phyloP scores from a whole-genome alignment of 1,140 invertebrate species.

The Rhynchophorus ferrugineus region DNA sequence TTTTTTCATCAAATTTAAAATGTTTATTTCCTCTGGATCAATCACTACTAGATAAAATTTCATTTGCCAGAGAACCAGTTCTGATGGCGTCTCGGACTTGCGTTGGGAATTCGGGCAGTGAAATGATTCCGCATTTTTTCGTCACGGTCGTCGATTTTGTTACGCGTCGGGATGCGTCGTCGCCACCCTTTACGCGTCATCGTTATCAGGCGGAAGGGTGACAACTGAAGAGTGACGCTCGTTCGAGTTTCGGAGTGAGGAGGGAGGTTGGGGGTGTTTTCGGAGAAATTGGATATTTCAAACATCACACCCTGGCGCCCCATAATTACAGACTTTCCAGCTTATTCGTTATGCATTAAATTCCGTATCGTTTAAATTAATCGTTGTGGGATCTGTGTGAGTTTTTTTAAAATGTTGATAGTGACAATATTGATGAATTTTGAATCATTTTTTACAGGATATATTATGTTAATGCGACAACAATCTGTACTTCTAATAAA shows the following conservation, averaged over 20 bases:
- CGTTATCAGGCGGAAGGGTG: constrained; percentile 17
- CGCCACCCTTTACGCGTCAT: constrained; percentile 5
- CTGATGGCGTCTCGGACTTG: too few relatives aligned
- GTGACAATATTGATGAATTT: not conserved
- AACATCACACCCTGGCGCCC: constrained; percentile 21
- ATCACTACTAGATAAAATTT: too few relatives aligned
- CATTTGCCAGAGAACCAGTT: too few relatives aligned
- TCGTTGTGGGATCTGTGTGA: not conserved
- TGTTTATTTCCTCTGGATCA: too few relatives aligned
- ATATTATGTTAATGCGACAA: too few relatives aligned
- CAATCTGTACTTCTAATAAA: too few relatives aligned
- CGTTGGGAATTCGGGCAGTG: too few relatives aligned
- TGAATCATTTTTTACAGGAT: too few relatives aligned
- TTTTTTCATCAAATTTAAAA: too few relatives aligned
- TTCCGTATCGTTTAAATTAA: constrained; percentile 10
- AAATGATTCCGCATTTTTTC: too few relatives aligned
- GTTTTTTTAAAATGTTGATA: not conserved
- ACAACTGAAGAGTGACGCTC: not conserved
- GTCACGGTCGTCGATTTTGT: too few relatives aligned
- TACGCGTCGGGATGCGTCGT: too few relatives aligned
- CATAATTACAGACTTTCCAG: constrained; percentile 25
- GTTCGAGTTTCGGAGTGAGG: constrained; percentile 8
- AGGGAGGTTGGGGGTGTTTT: constrained; percentile 20
- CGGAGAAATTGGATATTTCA: constrained; percentile 23
- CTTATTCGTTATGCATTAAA: constrained; percentile 24